Evolutionary conservation across 1,140 invertebrate species (phyloP), one percentile per base, ranked within the genome.

Genomic region (Ganaspis sp.): DNA sequence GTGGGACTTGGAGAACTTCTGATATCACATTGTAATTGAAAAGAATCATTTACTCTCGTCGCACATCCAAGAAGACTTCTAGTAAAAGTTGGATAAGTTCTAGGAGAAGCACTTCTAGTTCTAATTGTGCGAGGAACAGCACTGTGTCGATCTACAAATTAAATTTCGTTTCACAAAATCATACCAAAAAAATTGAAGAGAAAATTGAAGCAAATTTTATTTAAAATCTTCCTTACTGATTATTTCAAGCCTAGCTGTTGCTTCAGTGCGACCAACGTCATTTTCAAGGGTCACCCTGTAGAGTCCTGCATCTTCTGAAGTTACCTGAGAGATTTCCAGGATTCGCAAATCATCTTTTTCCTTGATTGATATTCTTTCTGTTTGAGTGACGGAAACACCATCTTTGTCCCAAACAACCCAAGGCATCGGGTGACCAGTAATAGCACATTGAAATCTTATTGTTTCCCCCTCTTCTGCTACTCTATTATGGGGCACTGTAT

Each of bases 401-500:
- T 97, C 94, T 85, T 96, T 96, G 84, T 96, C 95, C 96, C 96
- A 97, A 4, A 93, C 93, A 0, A 94, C 93, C 94, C 94, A 96
- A 0, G 96, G 96, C 0, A 93, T 89, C 0, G 96, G 96, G 81
- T 96, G 92, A 1, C 96, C 96, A 8, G 93, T 93, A 0, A 96
- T 94, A 1, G 96, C 94, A 82, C 95, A 96, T 82, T 96, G 95
- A 88, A 97, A 96, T 8, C 94, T 89, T 1, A 96, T 94, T 1
- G 94, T 95, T 81, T 97, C 95, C 9, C 96, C 96, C 88, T 96
- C 95, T 85, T 97, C 95, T 0, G 94, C 96, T 6, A 97, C 94
- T 64, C 95, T 94, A 87, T 97, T 96, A 85, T 96, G 96, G 1
- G 97, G 97, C 74, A 97, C 95, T 21, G 96, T 95, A 87, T 97